Conservation (phyloP, 2,113 vertebrate genomes). For the Glaucidium brasilianum region DNA sequence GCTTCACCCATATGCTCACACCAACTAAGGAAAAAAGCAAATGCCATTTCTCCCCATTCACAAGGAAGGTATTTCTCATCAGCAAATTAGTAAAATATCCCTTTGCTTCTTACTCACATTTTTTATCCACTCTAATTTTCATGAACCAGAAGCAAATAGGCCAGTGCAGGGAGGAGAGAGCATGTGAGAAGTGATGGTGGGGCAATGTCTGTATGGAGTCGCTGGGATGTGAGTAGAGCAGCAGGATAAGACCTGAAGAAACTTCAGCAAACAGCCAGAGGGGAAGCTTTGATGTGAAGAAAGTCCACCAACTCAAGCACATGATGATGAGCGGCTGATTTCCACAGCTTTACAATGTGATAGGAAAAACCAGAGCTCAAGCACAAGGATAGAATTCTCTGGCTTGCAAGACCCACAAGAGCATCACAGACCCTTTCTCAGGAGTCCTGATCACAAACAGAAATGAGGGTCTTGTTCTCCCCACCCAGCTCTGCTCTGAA, state of each 20-base stretch:
- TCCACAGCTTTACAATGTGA: not conserved
- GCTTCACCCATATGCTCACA: not conserved
- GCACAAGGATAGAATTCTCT: not conserved
- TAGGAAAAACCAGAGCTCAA: not conserved
- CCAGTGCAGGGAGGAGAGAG: not conserved
- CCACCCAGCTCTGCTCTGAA: not conserved
- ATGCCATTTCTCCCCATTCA: not conserved
- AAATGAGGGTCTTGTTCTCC: not conserved
- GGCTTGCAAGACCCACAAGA: not conserved
- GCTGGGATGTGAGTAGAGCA: not conserved
- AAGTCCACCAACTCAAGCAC: not conserved
- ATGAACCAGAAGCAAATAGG: not conserved
- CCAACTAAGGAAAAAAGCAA: not conserved
- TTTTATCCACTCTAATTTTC: not conserved
- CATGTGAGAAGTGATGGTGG: not conserved
- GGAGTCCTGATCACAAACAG: not conserved
- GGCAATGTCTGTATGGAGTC: not conserved
- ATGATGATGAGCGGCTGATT: slow-evolving; percentile 19
- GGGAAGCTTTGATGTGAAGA: not conserved
- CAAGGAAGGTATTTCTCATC: not conserved
- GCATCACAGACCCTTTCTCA: not conserved
- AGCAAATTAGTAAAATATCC: not conserved
- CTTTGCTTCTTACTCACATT: not conserved
- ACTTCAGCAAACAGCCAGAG: not conserved
- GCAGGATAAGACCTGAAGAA: not conserved